A percentile compares a stretch with the other conserved stretches of the same genome.
Conservation (phyloP, 2,113 vertebrate species). For the Grus americana region DNA sequence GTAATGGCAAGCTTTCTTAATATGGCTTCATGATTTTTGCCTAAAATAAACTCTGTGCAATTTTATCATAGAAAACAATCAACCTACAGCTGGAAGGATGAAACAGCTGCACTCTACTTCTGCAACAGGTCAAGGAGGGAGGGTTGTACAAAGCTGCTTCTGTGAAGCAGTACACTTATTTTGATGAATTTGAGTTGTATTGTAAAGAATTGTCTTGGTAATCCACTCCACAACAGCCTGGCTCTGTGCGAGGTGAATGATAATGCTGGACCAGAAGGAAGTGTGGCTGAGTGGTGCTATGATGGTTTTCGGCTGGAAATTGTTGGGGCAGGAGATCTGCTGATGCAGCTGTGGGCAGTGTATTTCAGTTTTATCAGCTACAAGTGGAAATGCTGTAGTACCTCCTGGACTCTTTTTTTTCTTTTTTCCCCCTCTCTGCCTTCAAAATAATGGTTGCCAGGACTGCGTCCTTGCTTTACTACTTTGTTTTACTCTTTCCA, state of each 20-base stretch:
- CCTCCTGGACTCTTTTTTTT: background rate
- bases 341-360: accelerated
- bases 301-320: background rate
- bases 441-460: background rate
- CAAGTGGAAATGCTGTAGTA: background rate
- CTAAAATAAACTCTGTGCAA: background rate
- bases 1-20: background rate
- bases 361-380: background rate
- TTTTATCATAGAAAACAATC: background rate
- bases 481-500: background rate
- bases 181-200: background rate
- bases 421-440: no score
- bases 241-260: background rate
- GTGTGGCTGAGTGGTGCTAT: background rate
- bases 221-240: background rate
- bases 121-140: background rate
- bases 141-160: background rate
- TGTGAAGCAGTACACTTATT: background rate
- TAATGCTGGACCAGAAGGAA: background rate
- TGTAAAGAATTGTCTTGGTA: background rate
- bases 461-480: background rate
- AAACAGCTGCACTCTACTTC: background rate
- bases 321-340: background rate
- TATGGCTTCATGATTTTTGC: background rate
- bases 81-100: background rate